These are phyloP conservation scores for Mustela nigripes DNA, from an alignment of 2,113 vertebrate species.

Conservation along the genomic window DNA sequence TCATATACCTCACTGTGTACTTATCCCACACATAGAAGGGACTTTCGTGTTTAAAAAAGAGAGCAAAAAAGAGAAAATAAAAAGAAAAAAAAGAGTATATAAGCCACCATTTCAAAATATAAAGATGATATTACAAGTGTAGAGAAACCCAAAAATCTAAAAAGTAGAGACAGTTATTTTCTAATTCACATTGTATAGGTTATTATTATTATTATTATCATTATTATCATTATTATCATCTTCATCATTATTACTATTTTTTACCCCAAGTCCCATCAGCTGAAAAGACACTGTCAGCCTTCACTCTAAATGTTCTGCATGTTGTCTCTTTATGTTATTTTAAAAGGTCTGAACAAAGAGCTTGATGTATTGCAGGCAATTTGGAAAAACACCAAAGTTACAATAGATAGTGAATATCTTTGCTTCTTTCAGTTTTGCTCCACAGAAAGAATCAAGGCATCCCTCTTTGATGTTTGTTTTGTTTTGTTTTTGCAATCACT, in stretches of 20 bases:
- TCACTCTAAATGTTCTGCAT: constrained; percentile 59
- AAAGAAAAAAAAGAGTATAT: background rate
- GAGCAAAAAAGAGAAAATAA: constrained; percentile 54
- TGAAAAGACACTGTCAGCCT: constrained; percentile 59
- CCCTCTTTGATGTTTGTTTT: constrained; percentile 16
- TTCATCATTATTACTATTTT: constrained; percentile 5
- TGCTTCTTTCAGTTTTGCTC: constrained; percentile 56
- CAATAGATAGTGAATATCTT: constrained; percentile 35
- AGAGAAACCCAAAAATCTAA: constrained; percentile 36
- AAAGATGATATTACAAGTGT: constrained; percentile 46
- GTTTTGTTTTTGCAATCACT: constrained; percentile 41
- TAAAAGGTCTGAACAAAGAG: constrained; percentile 74
- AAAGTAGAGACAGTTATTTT: constrained; percentile 26
- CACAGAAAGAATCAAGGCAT: constrained; percentile 16
- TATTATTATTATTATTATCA: background rate
- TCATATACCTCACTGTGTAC: constrained; percentile 38
- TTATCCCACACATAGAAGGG: constrained; percentile 45
- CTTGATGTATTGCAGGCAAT: constrained; percentile 52
- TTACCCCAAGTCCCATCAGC: background rate
- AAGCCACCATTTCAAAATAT: constrained; percentile 64
- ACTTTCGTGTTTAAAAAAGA: background rate
- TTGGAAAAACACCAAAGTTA: constrained; percentile 66
- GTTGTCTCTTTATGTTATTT: constrained; percentile 66
- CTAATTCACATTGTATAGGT: constrained; percentile 34
- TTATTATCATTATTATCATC: background rate